Base-by-base conservation (phyloP, 2,113 vertebrate genomes). In the Eolophus roseicapilla region DNA sequence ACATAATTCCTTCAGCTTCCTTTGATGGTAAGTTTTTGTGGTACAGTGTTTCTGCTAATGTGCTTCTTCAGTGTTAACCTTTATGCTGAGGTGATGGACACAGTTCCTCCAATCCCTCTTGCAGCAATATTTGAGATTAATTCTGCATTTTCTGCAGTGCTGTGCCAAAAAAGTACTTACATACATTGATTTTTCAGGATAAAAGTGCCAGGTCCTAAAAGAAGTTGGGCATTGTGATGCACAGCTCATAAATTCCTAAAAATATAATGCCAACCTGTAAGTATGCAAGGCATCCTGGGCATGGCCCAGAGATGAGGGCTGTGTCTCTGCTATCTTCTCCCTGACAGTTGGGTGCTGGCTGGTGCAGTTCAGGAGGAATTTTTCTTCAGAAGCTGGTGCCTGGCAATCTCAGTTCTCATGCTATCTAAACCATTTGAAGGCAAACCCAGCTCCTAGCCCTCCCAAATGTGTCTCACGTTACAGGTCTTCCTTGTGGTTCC, bases 241-340 rank as follows among this genome's bases (percentile, higher is more conserved):
- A 60, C 15, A 29, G 37, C 5, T 52, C 10, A 1, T 14, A 8
- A 74, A 37, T 39, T 59, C 31, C 33, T 55, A 29, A 59, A 91
- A 71, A 14, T 15, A 8, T 68, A 16, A 59, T 46, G 24, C 6
- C 33, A 76, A 39, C 17, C 3, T 85, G 57, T 50, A 39, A 65
- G 23, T 0, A 2, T 27, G 27, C 0, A 3, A 65, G 33, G 28
- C 18, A 74, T 10, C 17, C 44, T 63, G 68, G 44, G 11, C 24
- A 59, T 17, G 28, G 6, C 46, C 10, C 7, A n/a, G 25, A 33
- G 25, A 41, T 77, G 50, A 7, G 4, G 11, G 7, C 24, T 84
- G 9, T 46, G 35, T 37, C 39, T 67, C 33, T 53, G 31, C 19
- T 79, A 6, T 19, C 39, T 60, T 13, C 39, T 79, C 28, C 24